A percentile compares a stretch with the other conserved stretches of the same genome.
phyloP scores from a whole-genome alignment of 2,113 vertebrate species.

The Shinisaurus crocodilurus region DNA sequence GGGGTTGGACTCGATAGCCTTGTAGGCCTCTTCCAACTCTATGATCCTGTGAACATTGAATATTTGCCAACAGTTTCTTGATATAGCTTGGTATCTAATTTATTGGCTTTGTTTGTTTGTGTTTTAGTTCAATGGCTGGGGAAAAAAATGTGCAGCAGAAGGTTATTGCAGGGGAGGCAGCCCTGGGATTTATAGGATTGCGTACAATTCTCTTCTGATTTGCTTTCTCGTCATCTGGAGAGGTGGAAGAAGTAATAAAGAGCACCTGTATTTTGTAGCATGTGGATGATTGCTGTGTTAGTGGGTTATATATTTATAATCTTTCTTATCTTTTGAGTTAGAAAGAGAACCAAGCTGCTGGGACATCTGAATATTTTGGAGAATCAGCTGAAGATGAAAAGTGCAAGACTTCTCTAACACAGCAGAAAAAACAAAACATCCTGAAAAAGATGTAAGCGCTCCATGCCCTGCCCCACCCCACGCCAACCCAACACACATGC shows the following conservation, averaged over 20 bases:
- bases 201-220: slow-evolving; percentile 46
- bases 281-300: slow-evolving; percentile 40
- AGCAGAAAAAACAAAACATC: slow-evolving; percentile 68
- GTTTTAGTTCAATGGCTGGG: slow-evolving; percentile 55
- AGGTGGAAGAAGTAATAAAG: slow-evolving; percentile 68
- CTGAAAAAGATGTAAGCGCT: slow-evolving; percentile 77
- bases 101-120: slow-evolving; percentile 66
- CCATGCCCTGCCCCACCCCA: background rate
- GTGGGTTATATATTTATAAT: slow-evolving; percentile 65
- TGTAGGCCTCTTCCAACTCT: too few species aligned
- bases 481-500: background rate
- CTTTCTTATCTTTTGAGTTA: slow-evolving; percentile 75
- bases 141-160: slow-evolving; percentile 48
- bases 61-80: slow-evolving; percentile 67
- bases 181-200: slow-evolving; percentile 55
- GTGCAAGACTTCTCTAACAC: slow-evolving; percentile 38
- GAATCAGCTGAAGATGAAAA: slow-evolving; percentile 62
- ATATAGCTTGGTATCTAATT: slow-evolving; percentile 61
- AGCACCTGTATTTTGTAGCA: slow-evolving; percentile 58
- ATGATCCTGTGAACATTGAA: too few species aligned
- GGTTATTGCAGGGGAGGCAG: slow-evolving; percentile 46
- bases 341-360: slow-evolving; percentile 70
- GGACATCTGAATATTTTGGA: slow-evolving; percentile 87
- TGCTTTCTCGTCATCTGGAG: slow-evolving; percentile 52
- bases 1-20: too few species aligned